A percentile compares a stretch with the other conserved stretches of the same genome.
These are phyloP conservation scores for Solenopsis invicta DNA, from an alignment of 1,140 invertebrate species.

Conservation along the genomic window DNA sequence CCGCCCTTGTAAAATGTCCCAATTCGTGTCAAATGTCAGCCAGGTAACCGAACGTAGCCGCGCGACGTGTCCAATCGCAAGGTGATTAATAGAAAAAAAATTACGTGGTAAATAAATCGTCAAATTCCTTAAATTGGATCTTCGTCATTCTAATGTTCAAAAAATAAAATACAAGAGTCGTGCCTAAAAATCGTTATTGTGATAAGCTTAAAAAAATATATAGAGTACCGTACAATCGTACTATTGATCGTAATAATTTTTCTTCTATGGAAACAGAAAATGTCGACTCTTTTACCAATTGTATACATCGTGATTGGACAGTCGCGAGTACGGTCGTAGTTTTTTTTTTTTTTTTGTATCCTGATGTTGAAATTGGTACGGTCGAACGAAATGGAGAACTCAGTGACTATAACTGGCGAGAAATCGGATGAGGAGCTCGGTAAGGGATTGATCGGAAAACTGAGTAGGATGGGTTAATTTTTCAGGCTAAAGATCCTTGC, in stretches of 20 bases:
- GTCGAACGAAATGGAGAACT: constrained; percentile 61
- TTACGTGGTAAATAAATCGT: constrained; percentile 46
- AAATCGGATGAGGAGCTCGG: constrained; percentile 59
- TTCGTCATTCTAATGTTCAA: neutral
- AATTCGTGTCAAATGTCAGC: constrained; percentile 71
- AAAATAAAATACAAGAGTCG: neutral
- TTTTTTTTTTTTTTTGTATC: neutral
- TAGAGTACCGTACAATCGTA: neutral
- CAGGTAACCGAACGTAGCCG: constrained; percentile 60
- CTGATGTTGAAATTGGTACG: constrained; percentile 46
- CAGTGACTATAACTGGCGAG: constrained; percentile 54
- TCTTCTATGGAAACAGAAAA: neutral
- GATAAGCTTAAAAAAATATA: neutral
- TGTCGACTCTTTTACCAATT: constrained; percentile 31
- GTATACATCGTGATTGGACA: constrained; percentile 48
- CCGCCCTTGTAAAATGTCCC: constrained; percentile 68
- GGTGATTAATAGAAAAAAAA: neutral
- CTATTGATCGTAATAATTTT: neutral
- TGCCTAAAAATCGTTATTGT: neutral
- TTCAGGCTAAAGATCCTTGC: constrained; percentile 66
- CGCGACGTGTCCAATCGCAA: constrained; percentile 28
- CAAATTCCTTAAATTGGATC: neutral
- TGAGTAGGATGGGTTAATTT: constrained; percentile 23
- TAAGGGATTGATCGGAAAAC: constrained; percentile 41
- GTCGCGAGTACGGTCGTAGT: constrained; percentile 18